A percentile compares a stretch with the other conserved stretches of the same genome.
Evolutionary conservation across 2,888 invertebrate genomes (phyloP).

Genomic region (Dorcus parallelipipedus): DNA sequence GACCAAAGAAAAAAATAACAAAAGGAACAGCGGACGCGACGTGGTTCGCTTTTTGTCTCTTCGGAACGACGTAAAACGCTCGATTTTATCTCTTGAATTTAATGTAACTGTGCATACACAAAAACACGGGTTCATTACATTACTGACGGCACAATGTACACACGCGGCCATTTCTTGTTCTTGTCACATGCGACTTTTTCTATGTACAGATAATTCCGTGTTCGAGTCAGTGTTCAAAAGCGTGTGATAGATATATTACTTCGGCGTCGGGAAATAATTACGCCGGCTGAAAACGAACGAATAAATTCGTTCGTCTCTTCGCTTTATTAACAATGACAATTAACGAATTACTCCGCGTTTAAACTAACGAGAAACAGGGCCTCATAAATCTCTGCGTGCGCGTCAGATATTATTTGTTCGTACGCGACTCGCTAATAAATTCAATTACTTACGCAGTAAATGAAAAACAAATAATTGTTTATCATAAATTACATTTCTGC

Average conservation of each 20-base stretch:
- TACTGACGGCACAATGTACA: constrained; percentile 33
- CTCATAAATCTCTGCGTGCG: background rate
- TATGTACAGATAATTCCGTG: constrained; percentile 13
- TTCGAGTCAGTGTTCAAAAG: constrained; percentile 14
- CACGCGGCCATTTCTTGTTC: constrained; percentile 30
- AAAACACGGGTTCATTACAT: constrained; percentile 35
- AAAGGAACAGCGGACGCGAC: background rate
- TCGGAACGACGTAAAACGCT: constrained; percentile 21
- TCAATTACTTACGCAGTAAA: too few species aligned
- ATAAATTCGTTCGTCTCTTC: constrained; percentile 1
- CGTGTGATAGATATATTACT: constrained; percentile 20
- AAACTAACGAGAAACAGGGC: background rate
- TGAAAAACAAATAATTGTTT: too few species aligned
- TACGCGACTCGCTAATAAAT: background rate
- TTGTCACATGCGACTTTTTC: constrained; percentile 24
- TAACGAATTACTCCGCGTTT: constrained; percentile 8
- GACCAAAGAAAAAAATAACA: background rate
- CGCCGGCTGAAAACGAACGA: constrained; percentile 7
- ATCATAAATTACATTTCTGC: too few species aligned
- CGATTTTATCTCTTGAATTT: constrained; percentile 31
- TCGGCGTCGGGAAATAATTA: constrained; percentile 18
- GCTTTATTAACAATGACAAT: constrained; percentile 14
- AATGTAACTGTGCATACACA: constrained; percentile 33
- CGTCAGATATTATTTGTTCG: background rate
- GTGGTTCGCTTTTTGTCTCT: constrained; percentile 8